Percentiles rank a stretch among this genome's conserved stretches.
phyloP scores from a whole-genome alignment of 2,113 vertebrate species.

The Bambusicola thoracicus region DNA sequence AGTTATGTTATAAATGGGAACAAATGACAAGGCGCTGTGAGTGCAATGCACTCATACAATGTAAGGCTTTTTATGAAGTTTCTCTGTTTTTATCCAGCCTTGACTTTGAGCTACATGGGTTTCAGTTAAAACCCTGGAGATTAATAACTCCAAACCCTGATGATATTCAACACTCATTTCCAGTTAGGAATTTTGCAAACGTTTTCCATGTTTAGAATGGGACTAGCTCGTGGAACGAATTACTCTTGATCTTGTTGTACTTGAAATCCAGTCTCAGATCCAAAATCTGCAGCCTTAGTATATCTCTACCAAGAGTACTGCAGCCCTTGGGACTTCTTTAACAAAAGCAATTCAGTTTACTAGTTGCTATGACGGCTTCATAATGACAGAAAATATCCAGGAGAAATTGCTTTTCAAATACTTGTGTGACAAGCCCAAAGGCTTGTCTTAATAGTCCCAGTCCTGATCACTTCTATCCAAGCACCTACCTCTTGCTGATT shows the following conservation, averaged over 20 bases:
- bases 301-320: neutral
- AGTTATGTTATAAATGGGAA: neutral
- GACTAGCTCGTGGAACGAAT: constrained; percentile 13
- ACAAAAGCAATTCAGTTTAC: constrained; percentile 44
- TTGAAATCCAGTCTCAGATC: neutral
- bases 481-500: neutral
- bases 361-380: neutral
- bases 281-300: constrained; percentile 3
- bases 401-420: neutral
- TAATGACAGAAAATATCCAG: constrained; percentile 8
- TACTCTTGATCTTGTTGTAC: neutral
- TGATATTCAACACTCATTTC: constrained; percentile 39
- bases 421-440: neutral
- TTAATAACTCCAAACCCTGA: neutral
- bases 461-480: neutral
- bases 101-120: neutral
- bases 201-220: neutral
- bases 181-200: constrained; percentile 34
- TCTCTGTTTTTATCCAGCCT: neutral
- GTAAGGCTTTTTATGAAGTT: neutral
- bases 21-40: neutral
- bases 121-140: neutral
- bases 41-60: neutral
- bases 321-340: neutral
- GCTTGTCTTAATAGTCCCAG: neutral